phyloP scores from a whole-genome alignment of 1,140 invertebrate genomes.

The Lerema accius region DNA sequence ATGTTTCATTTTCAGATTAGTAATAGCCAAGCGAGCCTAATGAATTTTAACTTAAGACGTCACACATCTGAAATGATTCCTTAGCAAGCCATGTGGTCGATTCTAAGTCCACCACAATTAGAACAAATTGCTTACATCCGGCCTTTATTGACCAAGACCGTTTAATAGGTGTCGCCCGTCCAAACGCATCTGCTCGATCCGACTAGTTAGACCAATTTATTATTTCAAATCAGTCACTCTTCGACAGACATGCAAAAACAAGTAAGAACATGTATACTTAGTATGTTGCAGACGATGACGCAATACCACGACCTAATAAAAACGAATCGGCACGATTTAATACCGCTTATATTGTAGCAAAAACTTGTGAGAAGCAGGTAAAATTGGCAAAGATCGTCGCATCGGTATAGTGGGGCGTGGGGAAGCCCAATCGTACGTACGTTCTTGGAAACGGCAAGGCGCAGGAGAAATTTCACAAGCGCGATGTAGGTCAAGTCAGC shows the following conservation, averaged over 20 bases:
- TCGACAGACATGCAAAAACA: constrained; percentile 4
- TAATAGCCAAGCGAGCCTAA: constrained; percentile 1
- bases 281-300: neutral
- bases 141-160: constrained; percentile 64
- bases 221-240: constrained; percentile 9
- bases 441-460: constrained; percentile 69
- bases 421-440: constrained; percentile 64
- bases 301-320: constrained; percentile 7
- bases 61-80: constrained; percentile 23
- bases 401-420: constrained; percentile 46
- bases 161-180: constrained; percentile 76
- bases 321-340: constrained; percentile 8
- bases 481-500: constrained; percentile 77
- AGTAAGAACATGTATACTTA: neutral
- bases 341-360: constrained; percentile 1
- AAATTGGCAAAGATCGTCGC: constrained; percentile 31
- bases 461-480: constrained; percentile 80
- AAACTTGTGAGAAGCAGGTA: constrained; percentile 48
- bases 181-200: constrained; percentile 70
- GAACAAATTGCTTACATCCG: constrained; percentile 77
- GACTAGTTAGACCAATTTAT: constrained; percentile 32
- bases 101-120: constrained; percentile 62
- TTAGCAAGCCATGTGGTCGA: constrained; percentile 37
- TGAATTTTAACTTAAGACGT: constrained; percentile 23
- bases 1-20: no score